Base-by-base conservation (phyloP, 2,797 vertebrate species). In the Cuculus canorus region DNA sequence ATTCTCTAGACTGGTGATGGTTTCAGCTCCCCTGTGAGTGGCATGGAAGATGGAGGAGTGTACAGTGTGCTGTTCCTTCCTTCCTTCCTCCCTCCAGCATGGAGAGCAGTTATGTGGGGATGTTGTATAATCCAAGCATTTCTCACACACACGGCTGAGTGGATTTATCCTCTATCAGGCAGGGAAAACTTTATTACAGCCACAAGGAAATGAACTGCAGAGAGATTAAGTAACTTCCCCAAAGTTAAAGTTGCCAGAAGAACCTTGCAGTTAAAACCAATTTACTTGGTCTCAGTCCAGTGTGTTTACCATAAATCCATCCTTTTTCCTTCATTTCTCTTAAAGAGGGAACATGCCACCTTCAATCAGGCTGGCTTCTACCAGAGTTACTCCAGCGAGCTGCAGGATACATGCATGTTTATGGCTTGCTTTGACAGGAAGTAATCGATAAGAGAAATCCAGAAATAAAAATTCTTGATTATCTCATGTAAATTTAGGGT, bases 201-300 rank as follows among this genome's bases (percentile, higher is more conserved):
- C 54, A 57, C 17, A n/a, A 65, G 53, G 64, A 66, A 65, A 17
- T 3, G 7, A 87, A 81, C 13, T 1, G 2, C 33, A 73, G 27
- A 68, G 66, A 90, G 50, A 65, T 59, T 80, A 82, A 88, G 30
- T 33, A 79, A 86, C 75, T 88, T 32, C 39, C 56, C 30, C 41
- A 66, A 11, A 57, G 57, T 47, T 57, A 86, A 57, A 66, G 69
- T 52, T 70, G 25, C 35, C 7, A 1, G 61, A 53, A 88, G 65
- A 86, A 59, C 39, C 35, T 77, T 4, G 13, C 47, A 73, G 86
- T 52, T 81, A 70, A 88, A 90, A 82, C 14, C 56, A 70, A 66
- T 86, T 92, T 87, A 69, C 82, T 85, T 82, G 56, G 86, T 88
- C 68, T 83, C 69, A 66, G 86, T 9, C 6, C 27, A 90, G 30